Conservation (phyloP, 2,797 vertebrate genomes). For the Paratrypauchen microcephalus region DNA sequence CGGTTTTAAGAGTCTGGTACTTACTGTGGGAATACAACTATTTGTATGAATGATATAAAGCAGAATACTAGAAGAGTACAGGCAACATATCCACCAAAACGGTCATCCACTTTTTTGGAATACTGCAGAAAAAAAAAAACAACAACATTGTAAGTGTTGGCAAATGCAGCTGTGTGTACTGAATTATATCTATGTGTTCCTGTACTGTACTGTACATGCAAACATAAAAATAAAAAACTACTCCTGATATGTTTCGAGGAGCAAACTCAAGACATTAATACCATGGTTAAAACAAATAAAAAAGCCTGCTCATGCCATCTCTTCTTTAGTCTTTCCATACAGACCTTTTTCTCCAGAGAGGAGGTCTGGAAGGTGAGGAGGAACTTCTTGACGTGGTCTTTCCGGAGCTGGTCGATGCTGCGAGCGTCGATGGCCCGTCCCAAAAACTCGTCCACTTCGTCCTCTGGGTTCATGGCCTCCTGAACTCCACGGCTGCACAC, state of each 20-base stretch:
- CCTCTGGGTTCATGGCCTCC: constrained; percentile 91
- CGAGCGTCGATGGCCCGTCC: constrained; percentile 93
- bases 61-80: constrained; percentile 90
- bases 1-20: constrained; percentile 41
- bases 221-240: no score
- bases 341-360: constrained; percentile 90
- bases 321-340: neutral
- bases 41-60: constrained; percentile 89
- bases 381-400: constrained; percentile 95
- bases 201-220: no score
- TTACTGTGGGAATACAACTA: constrained; percentile 88
- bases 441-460: constrained; percentile 95
- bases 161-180: no score
- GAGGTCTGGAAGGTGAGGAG: constrained; percentile 92
- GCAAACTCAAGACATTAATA: no score
- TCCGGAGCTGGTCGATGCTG: constrained; percentile 94
- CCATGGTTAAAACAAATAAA: no score
- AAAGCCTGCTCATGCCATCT: no score
- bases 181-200: no score
- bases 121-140: constrained; percentile 76
- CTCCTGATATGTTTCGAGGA: no score
- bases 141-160: no score
- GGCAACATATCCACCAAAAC: constrained; percentile 90
- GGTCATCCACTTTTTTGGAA: constrained; percentile 92
- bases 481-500: constrained; percentile 84